A percentile compares a stretch with the other conserved stretches of the same genome.
phyloP scores from a whole-genome alignment of 2,888 invertebrate genomes.

The Stenodera caucasica region DNA sequence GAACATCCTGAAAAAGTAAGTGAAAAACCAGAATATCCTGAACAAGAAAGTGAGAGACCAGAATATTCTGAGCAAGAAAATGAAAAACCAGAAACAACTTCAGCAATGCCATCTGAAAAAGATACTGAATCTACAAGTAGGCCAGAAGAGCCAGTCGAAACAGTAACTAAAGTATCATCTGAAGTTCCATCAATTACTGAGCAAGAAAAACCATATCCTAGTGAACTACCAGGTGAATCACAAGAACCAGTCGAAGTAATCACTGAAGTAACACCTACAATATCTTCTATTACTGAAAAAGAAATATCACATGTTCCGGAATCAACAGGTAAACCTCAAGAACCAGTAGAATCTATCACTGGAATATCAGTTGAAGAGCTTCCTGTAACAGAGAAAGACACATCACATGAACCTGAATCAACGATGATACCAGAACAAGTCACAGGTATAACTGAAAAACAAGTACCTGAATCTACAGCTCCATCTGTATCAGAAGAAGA shows the following conservation, averaged over 20 bases:
- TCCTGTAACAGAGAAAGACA: not conserved
- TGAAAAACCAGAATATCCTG: too few relatives aligned
- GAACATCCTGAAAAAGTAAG: too few relatives aligned
- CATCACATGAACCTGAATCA: not conserved
- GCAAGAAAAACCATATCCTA: not conserved
- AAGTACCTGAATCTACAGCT: not conserved
- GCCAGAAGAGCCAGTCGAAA: not conserved
- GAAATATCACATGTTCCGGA: not conserved
- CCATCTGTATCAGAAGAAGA: not conserved
- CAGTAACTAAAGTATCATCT: too few relatives aligned
- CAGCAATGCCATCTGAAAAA: too few relatives aligned
- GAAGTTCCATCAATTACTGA: not conserved
- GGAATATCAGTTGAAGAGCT: not conserved
- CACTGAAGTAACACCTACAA: not conserved
- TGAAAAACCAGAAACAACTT: too few relatives aligned
- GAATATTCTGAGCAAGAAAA: too few relatives aligned
- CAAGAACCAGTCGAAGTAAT: slow-evolving; percentile 11
- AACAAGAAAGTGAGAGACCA: too few relatives aligned
- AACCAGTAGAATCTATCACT: slow-evolving; percentile 10
- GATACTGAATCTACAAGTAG: slow-evolving; percentile 8
- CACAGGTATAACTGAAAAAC: not conserved
- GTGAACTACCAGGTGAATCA: not conserved
- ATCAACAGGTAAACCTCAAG: slow-evolving; percentile 5
- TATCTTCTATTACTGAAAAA: not conserved
- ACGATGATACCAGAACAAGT: not conserved